Evolutionary conservation across 2,113 vertebrate species (phyloP).

Genomic region (Aviceda subcristata): DNA sequence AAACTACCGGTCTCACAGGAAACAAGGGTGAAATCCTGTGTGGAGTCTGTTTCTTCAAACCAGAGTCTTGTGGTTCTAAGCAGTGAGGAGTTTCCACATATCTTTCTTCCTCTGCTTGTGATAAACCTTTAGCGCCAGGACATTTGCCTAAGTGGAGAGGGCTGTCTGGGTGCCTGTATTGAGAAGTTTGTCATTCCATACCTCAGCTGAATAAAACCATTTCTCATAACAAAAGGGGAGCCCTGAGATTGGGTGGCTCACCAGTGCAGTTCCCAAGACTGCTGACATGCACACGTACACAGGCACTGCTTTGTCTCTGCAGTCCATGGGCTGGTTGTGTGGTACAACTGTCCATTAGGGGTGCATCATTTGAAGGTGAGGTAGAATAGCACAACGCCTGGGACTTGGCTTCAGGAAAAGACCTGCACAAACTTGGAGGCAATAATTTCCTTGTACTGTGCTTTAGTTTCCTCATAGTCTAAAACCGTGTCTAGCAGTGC

Average conservation of each 20-base stretch:
- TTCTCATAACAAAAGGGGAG: neutral
- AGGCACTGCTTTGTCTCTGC: neutral
- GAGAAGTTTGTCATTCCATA: neutral
- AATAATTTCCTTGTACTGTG: neutral
- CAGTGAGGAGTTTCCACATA: neutral
- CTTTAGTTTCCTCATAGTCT: neutral
- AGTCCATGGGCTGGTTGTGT: neutral
- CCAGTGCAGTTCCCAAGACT: neutral
- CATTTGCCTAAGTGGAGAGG: neutral
- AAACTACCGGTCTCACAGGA: neutral
- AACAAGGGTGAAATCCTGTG: neutral
- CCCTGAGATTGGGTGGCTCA: neutral
- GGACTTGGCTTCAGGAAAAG: neutral
- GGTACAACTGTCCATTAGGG: neutral
- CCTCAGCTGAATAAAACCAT: neutral
- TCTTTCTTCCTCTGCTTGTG: neutral
- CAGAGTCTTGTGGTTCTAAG: neutral
- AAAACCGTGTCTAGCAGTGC: neutral
- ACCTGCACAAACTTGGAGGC: neutral
- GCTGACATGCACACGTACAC: neutral
- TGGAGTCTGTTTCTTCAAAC: neutral
- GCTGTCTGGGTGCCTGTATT: neutral
- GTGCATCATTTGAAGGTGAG: neutral
- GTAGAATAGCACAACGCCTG: neutral
- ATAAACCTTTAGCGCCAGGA: neutral